A percentile compares a stretch with the other conserved stretches of the same genome.
Conservation (phyloP, 2,113 vertebrate species). For the Deroptyus accipitrinus region DNA sequence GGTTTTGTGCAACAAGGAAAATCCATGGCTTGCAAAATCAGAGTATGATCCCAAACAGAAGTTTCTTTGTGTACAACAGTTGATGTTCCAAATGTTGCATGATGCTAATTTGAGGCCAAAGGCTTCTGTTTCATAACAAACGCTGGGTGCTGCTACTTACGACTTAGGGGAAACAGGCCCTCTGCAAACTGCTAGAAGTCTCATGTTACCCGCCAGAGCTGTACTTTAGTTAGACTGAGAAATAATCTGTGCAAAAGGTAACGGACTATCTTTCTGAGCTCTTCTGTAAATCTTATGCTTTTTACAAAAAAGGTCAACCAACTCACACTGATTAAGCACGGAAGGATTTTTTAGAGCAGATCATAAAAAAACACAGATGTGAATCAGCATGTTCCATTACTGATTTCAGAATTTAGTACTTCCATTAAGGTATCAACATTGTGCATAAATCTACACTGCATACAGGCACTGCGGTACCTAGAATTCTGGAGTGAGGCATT, state of each 20-base stretch:
- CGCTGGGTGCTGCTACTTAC: not conserved
- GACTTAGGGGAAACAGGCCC: constrained; percentile 6
- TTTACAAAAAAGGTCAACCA: not conserved
- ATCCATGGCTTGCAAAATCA: constrained; percentile 46
- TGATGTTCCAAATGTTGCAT: constrained; percentile 55
- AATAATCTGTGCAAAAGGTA: not conserved
- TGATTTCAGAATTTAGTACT: not conserved
- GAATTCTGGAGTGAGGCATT: not conserved
- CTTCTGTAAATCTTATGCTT: not conserved
- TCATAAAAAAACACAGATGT: not conserved
- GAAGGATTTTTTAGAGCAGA: not conserved
- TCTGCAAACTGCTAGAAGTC: constrained; percentile 18
- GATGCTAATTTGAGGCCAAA: constrained; percentile 56
- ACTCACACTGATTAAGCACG: not conserved
- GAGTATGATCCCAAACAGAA: constrained; percentile 49
- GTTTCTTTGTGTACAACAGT: constrained; percentile 47
- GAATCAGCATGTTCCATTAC: not conserved
- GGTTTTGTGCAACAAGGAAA: constrained; percentile 60
- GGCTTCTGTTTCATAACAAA: constrained; percentile 64
- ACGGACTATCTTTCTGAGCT: not conserved
- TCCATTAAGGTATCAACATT: not conserved
- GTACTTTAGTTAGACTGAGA: not conserved
- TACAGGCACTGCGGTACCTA: not conserved
- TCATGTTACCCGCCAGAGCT: not conserved
- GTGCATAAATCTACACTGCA: not conserved